Percentiles rank a stretch among this genome's conserved stretches.
Conservation (phyloP, 2,797 vertebrate genomes). For the Erpetoichthys calabaricus region DNA sequence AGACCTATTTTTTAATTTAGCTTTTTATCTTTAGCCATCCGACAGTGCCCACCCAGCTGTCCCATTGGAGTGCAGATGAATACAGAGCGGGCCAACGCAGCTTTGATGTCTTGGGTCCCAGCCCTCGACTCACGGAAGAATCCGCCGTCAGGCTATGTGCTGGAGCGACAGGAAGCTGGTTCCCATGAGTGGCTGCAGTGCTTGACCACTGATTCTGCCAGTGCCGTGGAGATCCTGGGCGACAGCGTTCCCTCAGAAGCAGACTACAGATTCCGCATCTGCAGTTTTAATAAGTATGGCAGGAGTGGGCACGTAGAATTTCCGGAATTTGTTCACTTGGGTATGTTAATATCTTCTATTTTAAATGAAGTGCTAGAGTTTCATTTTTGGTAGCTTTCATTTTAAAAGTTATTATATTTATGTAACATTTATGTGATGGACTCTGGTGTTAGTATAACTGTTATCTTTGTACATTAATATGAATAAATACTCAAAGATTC, state of each 20-base stretch:
- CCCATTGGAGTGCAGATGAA: constrained; percentile 75
- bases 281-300: constrained; percentile 75
- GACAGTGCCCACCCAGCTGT: constrained; percentile 66
- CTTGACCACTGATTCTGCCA: constrained; percentile 72
- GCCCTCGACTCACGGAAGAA: constrained; percentile 60
- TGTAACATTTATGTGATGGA: too few species aligned
- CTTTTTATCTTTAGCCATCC: constrained; percentile 51
- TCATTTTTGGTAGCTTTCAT: too few species aligned
- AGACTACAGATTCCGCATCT: constrained; percentile 80
- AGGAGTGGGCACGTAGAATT: constrained; percentile 80
- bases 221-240: constrained; percentile 74
- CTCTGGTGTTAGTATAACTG: too few species aligned
- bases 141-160: constrained; percentile 66
- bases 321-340: constrained; percentile 70
- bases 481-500: too few species aligned
- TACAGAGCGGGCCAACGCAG: constrained; percentile 65
- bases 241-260: constrained; percentile 79
- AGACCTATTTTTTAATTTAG: too few species aligned
- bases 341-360: constrained; percentile 37
- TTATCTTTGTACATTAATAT: too few species aligned
- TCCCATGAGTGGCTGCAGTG: constrained; percentile 82
- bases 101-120: constrained; percentile 76
- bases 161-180: constrained; percentile 71
- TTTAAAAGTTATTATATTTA: too few species aligned
- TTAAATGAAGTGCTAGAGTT: too few species aligned